These are phyloP conservation scores for Typhlichthys subterraneus DNA, from an alignment of 2,797 vertebrate species.

Conservation along the genomic window DNA sequence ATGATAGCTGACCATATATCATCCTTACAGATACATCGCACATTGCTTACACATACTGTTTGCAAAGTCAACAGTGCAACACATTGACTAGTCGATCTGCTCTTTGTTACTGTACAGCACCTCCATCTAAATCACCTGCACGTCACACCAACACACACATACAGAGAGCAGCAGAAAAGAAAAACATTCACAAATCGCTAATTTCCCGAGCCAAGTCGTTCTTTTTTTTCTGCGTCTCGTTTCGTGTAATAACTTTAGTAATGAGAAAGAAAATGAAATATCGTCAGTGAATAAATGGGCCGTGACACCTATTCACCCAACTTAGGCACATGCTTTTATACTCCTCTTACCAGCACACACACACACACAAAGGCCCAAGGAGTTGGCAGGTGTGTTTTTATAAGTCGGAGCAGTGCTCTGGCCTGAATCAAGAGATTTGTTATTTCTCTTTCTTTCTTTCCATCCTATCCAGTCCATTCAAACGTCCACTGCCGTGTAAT, in stretches of 20 bases:
- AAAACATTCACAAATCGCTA: constrained; percentile 47
- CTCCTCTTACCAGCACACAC: constrained; percentile 23
- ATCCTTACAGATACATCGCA: not conserved
- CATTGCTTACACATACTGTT: constrained; percentile 22
- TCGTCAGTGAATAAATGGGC: constrained; percentile 34
- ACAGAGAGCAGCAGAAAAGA: constrained; percentile 13
- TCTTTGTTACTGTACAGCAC: not conserved
- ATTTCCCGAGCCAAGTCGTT: constrained; percentile 50
- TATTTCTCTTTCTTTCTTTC: not conserved
- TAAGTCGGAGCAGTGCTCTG: not conserved
- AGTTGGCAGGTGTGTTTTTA: constrained; percentile 8
- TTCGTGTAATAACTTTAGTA: constrained; percentile 51
- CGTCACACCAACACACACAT: constrained; percentile 15
- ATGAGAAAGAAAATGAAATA: constrained; percentile 49
- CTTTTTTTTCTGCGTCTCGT: constrained; percentile 29
- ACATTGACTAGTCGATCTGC: constrained; percentile 22
- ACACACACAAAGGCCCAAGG: constrained; percentile 15
- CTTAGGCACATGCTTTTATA: constrained; percentile 9
- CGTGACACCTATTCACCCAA: constrained; percentile 32
- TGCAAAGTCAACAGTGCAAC: constrained; percentile 19
- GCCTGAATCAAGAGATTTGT: not conserved
- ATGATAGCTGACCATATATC: not conserved
- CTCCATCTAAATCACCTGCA: constrained; percentile 12
- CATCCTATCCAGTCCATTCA: constrained; percentile 2
- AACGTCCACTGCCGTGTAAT: constrained; percentile 3